Evolutionary conservation across 2,888 invertebrate species (phyloP).

Genomic region (Himalopsyche anomala): DNA sequence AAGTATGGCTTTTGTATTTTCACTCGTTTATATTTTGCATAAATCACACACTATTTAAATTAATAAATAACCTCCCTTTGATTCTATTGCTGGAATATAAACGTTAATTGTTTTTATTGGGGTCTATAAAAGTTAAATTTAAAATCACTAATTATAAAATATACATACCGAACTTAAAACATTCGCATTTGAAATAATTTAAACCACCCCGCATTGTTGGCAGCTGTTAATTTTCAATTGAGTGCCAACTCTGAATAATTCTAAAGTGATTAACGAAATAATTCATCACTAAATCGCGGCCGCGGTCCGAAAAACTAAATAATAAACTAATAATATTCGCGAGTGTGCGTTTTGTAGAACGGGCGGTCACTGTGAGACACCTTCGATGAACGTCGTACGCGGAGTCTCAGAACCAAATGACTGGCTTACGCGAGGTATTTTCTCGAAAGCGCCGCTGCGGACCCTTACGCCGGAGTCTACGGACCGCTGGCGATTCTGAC

Average conservation of each 20-base stretch:
- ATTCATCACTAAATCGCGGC: slow-evolving; percentile 9
- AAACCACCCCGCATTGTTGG: slow-evolving; percentile 36
- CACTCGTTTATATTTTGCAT: background rate
- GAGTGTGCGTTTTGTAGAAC: background rate
- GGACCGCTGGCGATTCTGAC: slow-evolving; percentile 58
- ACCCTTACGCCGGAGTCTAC: slow-evolving; percentile 15
- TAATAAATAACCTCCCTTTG: background rate
- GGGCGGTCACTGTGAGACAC: background rate
- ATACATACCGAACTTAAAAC: slow-evolving; percentile 36
- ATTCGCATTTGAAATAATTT: background rate
- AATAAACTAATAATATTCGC: slow-evolving; percentile 19
- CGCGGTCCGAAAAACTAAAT: slow-evolving; percentile 38
- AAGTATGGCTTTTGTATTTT: slow-evolving; percentile 7
- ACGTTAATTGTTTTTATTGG: background rate
- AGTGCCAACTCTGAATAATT: background rate
- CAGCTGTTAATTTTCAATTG: slow-evolving; percentile 4
- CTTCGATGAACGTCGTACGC: slow-evolving; percentile 21
- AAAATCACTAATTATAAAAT: slow-evolving; percentile 6
- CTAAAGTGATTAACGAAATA: background rate
- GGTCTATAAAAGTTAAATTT: slow-evolving; percentile 28
- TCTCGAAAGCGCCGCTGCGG: slow-evolving; percentile 45
- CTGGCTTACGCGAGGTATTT: slow-evolving; percentile 48
- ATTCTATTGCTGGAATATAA: background rate
- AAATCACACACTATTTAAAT: slow-evolving; percentile 36
- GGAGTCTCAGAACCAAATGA: slow-evolving; percentile 53